Evolutionary conservation across 2,888 invertebrate genomes (phyloP), one percentile per base, ranked within the genome.

Genomic region (Rhagophthalmus giganteus): DNA sequence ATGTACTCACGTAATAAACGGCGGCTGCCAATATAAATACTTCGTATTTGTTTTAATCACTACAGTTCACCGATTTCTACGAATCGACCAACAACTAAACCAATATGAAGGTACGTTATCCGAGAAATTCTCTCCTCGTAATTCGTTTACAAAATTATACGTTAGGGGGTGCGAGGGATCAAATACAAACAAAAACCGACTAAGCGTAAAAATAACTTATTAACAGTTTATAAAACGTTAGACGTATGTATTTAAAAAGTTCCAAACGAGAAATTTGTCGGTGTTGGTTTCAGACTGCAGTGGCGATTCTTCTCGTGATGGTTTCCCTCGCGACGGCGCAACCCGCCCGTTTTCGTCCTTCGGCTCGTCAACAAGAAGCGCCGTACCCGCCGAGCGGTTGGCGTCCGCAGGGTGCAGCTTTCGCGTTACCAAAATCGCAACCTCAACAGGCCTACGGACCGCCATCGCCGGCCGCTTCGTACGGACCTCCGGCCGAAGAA

Each of bases 371-470:
- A 46, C 39, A 33, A 14, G 27, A 13, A 20, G 34, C 40, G 30
- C 32, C 51, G 3, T 79, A 79, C 52, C 50, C 63, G 12, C 62
- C 76, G 2, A 71, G 77, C 8, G 77, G 76, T 16, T 78, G 76
- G 74, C 71, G 64, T 50, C 79, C 79, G 13, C 62, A 69, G 7
- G 78, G 79, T 8, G 73, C 74, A 32, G 61, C 72, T 1, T 78
- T 79, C 44, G 68, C 72, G 46, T 65, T 76, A 2, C 78, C 78
- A 1, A 61, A 67, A 56, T 32, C 33, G 8, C 41, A 65, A 39
- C 67, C 66, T 30, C 64, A 63, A 50, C 54, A 50, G 12, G 37
- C 60, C 25, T 64, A 69, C 41, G 68, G 65, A 10, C 64, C 69
- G 16, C 64, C 66, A 39, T 59, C 62, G 16, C 58, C 55, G n/a